Evolutionary conservation across 2,888 invertebrate genomes (phyloP), one percentile per base, ranked within the genome.

Genomic region (Drosophila phalerata): DNA sequence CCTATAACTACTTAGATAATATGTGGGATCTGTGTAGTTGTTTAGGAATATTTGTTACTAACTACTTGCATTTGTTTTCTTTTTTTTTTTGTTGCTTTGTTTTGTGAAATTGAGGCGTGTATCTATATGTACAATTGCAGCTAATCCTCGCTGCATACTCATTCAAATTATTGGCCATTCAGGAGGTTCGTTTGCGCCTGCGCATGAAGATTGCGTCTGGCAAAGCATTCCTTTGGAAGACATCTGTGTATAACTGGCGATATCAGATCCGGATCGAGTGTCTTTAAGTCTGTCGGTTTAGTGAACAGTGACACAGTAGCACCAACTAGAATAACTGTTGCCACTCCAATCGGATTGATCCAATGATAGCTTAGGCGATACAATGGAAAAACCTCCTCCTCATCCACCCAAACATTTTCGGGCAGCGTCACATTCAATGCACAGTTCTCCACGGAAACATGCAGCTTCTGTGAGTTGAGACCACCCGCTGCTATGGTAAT

Each of bases 331-430:
- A 97, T 87, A 0, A 96, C 96, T 0, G 95, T 94, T 0, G 94
- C 53, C 0, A 96, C 93, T 0, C 97, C 97, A 55, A 96, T 93
- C 0, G 96, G 95, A 40, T 96, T 95, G 66, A 97, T 95, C 97
- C 97, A 97, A 90, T 96, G 95, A 91, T 96, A 97, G 0, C 97
- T 97, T 47, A 97, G 88, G 10, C 96, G 95, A 92, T 96, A 97
- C 13, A 97, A 90, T 0, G 96, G 96, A 91, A 96, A 97, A 49
- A 96, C 93, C 55, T 93, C 90, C 3, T 94, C 93, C 88, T 94
- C 93, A 72, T 94, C 93, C 2, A 80, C 79, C 76, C 85, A 85
- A 6, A 70, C 40, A 11, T 62, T 69, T 3, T 74, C 71, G 0
- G 79, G 69, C 22, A 66, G 11, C 5, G 90, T 84, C 3, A 74